These are phyloP conservation scores for Eurytoma adleriae DNA, from an alignment of 2,888 invertebrate species.

Conservation along the genomic window DNA sequence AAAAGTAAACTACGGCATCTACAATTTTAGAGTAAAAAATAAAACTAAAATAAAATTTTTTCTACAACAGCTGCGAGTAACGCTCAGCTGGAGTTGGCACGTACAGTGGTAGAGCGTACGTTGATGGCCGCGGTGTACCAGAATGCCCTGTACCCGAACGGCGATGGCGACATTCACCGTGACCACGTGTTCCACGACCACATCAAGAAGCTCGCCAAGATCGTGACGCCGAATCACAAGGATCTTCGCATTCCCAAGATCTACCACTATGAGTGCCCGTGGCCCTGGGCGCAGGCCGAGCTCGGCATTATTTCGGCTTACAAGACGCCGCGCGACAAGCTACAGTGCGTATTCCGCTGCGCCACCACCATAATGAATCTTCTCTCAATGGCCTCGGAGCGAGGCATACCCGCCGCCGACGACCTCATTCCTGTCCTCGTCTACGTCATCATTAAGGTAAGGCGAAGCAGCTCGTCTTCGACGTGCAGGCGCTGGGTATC, in stretches of 20 bases:
- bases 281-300: conserved; percentile 95
- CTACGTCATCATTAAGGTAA: conserved; percentile 95
- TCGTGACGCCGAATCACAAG: conserved; percentile 88
- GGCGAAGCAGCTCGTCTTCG: background rate
- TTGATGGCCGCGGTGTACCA: conserved; percentile 94
- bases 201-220: conserved; percentile 86
- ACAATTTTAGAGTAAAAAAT: background rate
- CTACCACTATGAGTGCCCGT: conserved; percentile 94
- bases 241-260: conserved; percentile 89
- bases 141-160: conserved; percentile 96
- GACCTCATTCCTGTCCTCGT: conserved; percentile 98
- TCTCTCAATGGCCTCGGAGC: conserved; percentile 88
- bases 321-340: conserved; percentile 92
- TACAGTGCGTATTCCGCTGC: conserved; percentile 89
- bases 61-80: conserved; percentile 81
- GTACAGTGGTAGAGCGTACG: conserved; percentile 91
- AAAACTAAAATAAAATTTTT: too few species aligned
- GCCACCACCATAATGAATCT: conserved; percentile 96
- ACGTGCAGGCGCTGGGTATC: background rate
- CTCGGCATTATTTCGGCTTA: conserved; percentile 92
- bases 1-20: too few species aligned
- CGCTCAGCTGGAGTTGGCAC: conserved; percentile 85
- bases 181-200: conserved; percentile 94
- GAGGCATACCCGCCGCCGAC: conserved; percentile 90
- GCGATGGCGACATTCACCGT: conserved; percentile 94